phyloP scores from a whole-genome alignment of 2,113 vertebrate species.

The Pipra filicauda region DNA sequence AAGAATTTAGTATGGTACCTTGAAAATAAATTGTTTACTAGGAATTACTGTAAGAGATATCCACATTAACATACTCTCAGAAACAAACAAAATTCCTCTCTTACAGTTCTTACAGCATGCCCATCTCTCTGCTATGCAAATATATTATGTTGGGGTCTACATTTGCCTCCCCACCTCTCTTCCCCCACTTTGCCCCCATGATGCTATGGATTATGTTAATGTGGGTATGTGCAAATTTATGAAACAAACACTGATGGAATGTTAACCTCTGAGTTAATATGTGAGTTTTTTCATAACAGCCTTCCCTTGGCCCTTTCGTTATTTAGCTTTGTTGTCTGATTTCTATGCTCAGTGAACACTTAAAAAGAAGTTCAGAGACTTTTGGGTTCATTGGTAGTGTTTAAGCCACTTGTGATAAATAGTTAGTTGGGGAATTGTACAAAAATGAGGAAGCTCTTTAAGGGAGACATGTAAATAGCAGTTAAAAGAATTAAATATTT shows the following conservation, averaged over 20 bases:
- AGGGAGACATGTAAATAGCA: background rate
- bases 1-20: background rate
- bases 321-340: background rate
- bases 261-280: background rate
- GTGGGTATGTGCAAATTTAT: background rate
- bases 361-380: background rate
- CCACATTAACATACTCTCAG: background rate
- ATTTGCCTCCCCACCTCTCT: background rate
- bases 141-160: background rate
- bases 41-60: background rate
- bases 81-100: background rate
- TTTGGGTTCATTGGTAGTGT: background rate
- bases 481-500: background rate
- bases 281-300: background rate
- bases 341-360: background rate
- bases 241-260: background rate
- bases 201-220: background rate
- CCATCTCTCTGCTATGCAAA: background rate
- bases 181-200: rapidly evolving
- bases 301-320: background rate
- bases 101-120: background rate
- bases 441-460: background rate
- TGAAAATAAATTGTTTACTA: background rate
- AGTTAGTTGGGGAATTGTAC: background rate
- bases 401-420: background rate